Base-by-base conservation (phyloP, 2,113 vertebrate species). In the Paramisgurnus dabryanus region DNA sequence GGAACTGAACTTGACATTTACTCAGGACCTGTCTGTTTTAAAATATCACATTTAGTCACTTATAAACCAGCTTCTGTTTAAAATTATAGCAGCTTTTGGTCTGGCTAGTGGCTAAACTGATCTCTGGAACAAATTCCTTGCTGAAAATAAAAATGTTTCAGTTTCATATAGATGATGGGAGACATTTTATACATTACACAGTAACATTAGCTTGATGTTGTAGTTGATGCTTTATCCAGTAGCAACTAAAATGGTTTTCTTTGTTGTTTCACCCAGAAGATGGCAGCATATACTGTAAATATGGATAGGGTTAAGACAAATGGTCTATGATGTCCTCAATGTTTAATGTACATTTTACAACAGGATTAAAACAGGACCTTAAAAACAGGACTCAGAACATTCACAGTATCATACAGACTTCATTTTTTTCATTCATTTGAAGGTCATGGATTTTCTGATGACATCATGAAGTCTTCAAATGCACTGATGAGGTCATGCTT, bases 391-490 rank as follows among this genome's bases (percentile, higher is more conserved):
- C 15, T 11, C 7, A n/a, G 10, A 9, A 22, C n/a, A 22, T 58
- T 5, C 4, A n/a, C 17, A n/a, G 55, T 58, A n/a, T 43, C 43
- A 63, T 13, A 12, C 43, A 41, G 27, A 34, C 1, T 34, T 34
- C 9, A 9, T 27, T 22, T 47, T 49, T 53, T 39, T 47, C 27
- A 12, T 50, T 17, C 76, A 34, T 34, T 34, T 34, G 2, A 82
- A 85, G 76, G 80, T 85, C 80, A 79, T 47, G 45, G 45, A 27
- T 43, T 64, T 78, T 45, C 61, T 53, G 11, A 55, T 75, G 70
- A 63, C 47, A 58, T 43, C 40, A 47, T 49, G 61, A 41, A 57
- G 76, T 57, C 85, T 80, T 70, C 49, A 18, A 55, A 71, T 47
- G 3, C 53, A 72, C 12, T 41, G 71, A 72, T 76, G 80, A 63